A percentile compares a stretch with the other conserved stretches of the same genome.
phyloP scores from a whole-genome alignment of 92 coral and sea anemone species.

The Plumapathes pennacea region DNA sequence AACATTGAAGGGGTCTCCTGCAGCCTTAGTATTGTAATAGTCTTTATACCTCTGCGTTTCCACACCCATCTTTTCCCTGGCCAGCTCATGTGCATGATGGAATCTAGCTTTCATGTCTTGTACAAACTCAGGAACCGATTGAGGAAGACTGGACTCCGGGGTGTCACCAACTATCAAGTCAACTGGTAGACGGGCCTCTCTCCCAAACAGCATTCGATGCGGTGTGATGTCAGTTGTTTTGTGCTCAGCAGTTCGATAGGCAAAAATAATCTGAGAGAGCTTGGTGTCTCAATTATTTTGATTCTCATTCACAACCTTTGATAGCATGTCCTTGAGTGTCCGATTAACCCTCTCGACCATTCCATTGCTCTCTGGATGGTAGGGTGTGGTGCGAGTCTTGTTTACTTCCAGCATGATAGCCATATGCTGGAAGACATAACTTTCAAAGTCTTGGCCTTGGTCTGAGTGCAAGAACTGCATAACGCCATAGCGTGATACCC shows the following conservation, averaged over 20 bases:
- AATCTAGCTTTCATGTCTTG: slow-evolving; percentile 4
- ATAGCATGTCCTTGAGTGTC: slow-evolving; percentile 16
- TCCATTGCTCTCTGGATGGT: slow-evolving; percentile 21
- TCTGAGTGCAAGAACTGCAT: too few species aligned
- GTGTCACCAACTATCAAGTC: slow-evolving; percentile 6
- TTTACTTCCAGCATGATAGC: too few species aligned
- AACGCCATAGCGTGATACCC: slow-evolving; percentile 34
- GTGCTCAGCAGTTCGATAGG: slow-evolving; percentile 21
- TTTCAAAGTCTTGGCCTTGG: slow-evolving; percentile 20
- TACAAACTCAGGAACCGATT: slow-evolving; percentile 23
- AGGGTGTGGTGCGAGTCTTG: too few species aligned
- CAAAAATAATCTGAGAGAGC: slow-evolving; percentile 9
- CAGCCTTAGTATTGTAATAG: slow-evolving; percentile 12
- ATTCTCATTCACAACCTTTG: slow-evolving; percentile 14
- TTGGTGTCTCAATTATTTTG: slow-evolving; percentile 18
- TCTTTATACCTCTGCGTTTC: slow-evolving; percentile 5
- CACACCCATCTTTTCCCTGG: slow-evolving; percentile 8
- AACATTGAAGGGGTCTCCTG: slow-evolving; percentile 17
- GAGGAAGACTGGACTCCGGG: background rate
- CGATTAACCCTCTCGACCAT: slow-evolving; percentile 28
- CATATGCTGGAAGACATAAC: slow-evolving; percentile 10
- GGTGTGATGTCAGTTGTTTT: slow-evolving; percentile 29
- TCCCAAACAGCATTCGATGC: slow-evolving; percentile 25
- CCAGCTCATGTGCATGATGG: slow-evolving; percentile 11
- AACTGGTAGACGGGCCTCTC: slow-evolving; percentile 20